Evolutionary conservation across 2,797 vertebrate genomes (phyloP).

Genomic region (Emydoidea blandingii): DNA sequence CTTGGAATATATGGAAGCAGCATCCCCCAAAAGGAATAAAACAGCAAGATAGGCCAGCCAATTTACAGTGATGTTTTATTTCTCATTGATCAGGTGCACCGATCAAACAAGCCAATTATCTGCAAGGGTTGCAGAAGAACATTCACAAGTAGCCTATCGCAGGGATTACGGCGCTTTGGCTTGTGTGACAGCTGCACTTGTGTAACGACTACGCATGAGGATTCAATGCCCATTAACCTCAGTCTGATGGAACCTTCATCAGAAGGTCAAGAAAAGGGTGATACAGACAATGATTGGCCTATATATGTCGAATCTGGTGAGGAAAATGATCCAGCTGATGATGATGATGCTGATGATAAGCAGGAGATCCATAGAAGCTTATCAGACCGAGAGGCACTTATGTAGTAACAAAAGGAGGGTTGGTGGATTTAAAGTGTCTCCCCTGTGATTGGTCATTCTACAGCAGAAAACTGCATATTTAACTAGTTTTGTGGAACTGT

Average conservation of each 20-base stretch:
- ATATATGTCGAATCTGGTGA: conserved; percentile 95
- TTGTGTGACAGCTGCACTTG: conserved; percentile 96
- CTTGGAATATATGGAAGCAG: accelerated
- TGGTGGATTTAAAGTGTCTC: neutral
- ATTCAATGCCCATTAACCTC: conserved; percentile 85
- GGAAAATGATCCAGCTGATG: conserved; percentile 88
- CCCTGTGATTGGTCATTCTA: neutral
- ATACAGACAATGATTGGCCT: conserved; percentile 90
- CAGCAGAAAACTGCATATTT: neutral
- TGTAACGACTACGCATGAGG: conserved; percentile 89
- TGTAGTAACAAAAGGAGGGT: conserved; percentile 66
- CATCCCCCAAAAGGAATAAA: neutral
- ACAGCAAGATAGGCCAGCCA: neutral
- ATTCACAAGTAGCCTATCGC: conserved; percentile 90
- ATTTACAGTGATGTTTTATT: accelerated
- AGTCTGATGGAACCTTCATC: conserved; percentile 82
- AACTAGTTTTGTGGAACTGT: neutral
- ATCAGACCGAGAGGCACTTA: conserved; percentile 77
- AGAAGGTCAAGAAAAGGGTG: conserved; percentile 86
- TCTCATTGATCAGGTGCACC: conserved; percentile 87
- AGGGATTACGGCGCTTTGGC: conserved; percentile 91
- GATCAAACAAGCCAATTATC: conserved; percentile 93
- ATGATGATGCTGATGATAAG: conserved; percentile 89
- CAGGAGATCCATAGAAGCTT: conserved; percentile 81
- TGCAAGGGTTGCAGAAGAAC: conserved; percentile 95